Base-by-base conservation (phyloP, 2,888 invertebrate species). In the Lithophane semibrunnea region DNA sequence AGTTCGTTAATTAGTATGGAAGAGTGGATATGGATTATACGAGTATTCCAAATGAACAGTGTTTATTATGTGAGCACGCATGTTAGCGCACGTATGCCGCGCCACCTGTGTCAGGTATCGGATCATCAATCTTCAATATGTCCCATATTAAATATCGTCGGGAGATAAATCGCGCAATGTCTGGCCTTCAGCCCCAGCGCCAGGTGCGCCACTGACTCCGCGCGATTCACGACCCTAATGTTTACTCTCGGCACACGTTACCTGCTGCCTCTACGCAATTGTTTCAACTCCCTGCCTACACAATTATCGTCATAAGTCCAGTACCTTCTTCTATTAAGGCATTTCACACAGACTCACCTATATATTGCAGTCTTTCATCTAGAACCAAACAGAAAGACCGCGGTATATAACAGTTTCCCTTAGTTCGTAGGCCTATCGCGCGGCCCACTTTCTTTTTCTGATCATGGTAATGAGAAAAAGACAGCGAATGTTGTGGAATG, bases 91-190 rank as follows among this genome's bases (percentile, higher is more conserved):
- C 52, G 54, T 8, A 37, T 8, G n/a, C 29, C 63, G 61, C 49
- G 61, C 42, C 68, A 54, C 78, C 78, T 71, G 74, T 13, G 52
- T 56, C 70, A 44, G 79, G 71, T 71, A 60, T 56, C 67, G 69
- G 29, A 29, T 72, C 80, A 83, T 79, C 80, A 83, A 83, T 83
- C 72, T 83, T 79, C 84, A 67, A 75, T 75, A 84, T 67, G 84
- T 76, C 63, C 64, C 80, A 73, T 75, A 84, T 83, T 73, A 79
- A 29, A 75, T 73, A 67, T 75, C 70, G 47, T 24, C 80, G 70
- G 52, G 64, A 80, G 73, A 83, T 76, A 82, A 61, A 84, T 84
- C 58, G 70, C 60, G 58, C 49, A 67, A 61, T 65, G 65, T 60
- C 13, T 49, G 64, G 63, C 54, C 63, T 47, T 16, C 70, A 67